Evolutionary conservation across 2,113 vertebrate species (phyloP).

Genomic region (Zosterops hypoxanthus): DNA sequence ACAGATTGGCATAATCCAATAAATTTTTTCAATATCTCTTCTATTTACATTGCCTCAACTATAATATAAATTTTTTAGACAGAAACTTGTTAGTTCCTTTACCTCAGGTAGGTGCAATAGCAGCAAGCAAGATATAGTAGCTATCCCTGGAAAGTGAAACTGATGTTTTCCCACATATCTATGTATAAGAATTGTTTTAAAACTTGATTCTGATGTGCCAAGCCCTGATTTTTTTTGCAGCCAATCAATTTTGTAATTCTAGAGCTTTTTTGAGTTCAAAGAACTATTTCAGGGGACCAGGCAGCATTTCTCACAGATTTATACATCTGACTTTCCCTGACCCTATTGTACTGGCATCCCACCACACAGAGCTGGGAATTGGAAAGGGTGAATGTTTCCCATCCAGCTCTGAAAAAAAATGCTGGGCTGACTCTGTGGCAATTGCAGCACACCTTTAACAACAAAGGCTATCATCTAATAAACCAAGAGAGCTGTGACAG

Average conservation of each 20-base stretch:
- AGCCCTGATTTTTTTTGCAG: neutral
- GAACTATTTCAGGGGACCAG: neutral
- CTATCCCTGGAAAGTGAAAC: neutral
- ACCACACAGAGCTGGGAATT: neutral
- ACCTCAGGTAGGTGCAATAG: neutral
- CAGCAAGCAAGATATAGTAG: neutral
- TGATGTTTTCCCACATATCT: neutral
- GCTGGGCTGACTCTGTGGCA: neutral
- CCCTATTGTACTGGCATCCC: neutral
- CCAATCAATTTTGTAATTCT: neutral
- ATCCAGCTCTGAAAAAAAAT: neutral
- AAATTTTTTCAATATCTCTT: neutral
- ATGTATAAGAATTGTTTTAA: neutral
- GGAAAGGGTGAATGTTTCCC: neutral
- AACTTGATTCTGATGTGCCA: neutral
- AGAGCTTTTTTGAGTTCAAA: neutral
- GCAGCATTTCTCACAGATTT: neutral
- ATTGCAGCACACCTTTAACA: neutral
- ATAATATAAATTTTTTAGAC: neutral
- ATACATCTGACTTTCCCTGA: neutral
- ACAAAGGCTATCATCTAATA: neutral
- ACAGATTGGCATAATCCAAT: neutral
- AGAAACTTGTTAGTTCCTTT: neutral
- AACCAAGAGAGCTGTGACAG: neutral
- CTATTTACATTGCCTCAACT: neutral